A percentile compares a stretch with the other conserved stretches of the same genome.
Evolutionary conservation across 2,113 vertebrate species (phyloP).

Genomic region (Cynocephalus volans): DNA sequence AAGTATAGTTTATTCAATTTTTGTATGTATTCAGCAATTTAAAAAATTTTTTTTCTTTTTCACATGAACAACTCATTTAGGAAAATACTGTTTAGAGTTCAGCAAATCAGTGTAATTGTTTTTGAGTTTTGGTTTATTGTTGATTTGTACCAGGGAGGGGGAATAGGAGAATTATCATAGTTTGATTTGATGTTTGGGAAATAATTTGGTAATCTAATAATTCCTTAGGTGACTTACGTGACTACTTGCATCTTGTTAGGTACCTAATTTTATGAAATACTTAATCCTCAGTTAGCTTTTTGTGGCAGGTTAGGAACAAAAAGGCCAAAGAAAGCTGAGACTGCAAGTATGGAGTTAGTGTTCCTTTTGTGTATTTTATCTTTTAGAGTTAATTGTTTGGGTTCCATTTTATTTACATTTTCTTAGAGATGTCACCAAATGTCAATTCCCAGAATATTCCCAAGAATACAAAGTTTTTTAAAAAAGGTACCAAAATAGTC

Average conservation of each 20-base stretch:
- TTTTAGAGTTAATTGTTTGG: slow-evolving; percentile 15
- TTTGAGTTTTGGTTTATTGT: slow-evolving; percentile 42
- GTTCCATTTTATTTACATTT: slow-evolving; percentile 45
- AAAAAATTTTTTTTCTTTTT: neutral
- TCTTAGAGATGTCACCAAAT: neutral
- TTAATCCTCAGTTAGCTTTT: slow-evolving; percentile 17
- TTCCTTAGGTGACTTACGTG: slow-evolving; percentile 30
- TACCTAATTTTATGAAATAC: slow-evolving; percentile 13
- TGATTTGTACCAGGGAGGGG: neutral
- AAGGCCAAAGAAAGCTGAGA: neutral
- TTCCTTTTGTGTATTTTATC: slow-evolving; percentile 24
- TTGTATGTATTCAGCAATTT: slow-evolving; percentile 48
- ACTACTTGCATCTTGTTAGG: neutral
- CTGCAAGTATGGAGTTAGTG: neutral
- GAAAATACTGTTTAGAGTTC: neutral
- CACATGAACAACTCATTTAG: neutral
- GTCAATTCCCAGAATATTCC: slow-evolving; percentile 42
- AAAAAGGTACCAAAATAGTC: neutral
- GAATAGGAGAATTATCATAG: neutral
- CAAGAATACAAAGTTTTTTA: neutral
- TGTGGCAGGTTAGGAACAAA: neutral
- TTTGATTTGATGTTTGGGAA: slow-evolving; percentile 28
- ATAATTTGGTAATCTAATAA: neutral
- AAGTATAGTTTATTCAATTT: slow-evolving; percentile 26
- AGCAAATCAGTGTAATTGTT: neutral